phyloP scores from a whole-genome alignment of 2,888 invertebrate species.

The Dasypolia templi region DNA sequence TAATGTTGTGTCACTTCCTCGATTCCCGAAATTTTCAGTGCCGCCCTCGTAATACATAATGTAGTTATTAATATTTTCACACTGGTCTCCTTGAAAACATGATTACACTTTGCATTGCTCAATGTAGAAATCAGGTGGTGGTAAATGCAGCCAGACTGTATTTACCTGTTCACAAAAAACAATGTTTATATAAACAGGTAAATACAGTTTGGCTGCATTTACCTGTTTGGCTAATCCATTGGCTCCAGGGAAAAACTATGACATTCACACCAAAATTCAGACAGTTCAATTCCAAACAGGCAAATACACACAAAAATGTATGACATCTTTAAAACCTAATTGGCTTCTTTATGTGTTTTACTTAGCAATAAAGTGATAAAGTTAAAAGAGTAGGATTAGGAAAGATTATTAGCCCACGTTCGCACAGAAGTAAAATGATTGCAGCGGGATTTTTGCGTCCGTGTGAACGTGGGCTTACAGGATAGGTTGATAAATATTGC shows the following conservation, averaged over 20 bases:
- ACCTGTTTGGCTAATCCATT: too few relatives aligned
- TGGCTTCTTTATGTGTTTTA: too few relatives aligned
- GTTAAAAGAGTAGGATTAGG: not conserved
- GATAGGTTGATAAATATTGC: conserved; percentile 5
- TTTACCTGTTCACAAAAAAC: not conserved
- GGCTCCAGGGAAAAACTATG: not conserved
- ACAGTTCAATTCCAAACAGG: too few relatives aligned
- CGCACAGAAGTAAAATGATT: too few relatives aligned
- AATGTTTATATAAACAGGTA: too few relatives aligned
- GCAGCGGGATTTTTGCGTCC: too few relatives aligned
- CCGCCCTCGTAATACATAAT: too few relatives aligned
- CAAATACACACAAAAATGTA: not conserved
- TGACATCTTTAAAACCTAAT: not conserved
- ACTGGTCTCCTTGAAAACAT: conserved; percentile 1
- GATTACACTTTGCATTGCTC: conserved; percentile 1
- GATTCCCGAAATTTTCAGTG: too few relatives aligned
- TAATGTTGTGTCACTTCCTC: too few relatives aligned
- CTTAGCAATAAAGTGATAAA: not conserved
- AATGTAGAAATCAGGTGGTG: not conserved
- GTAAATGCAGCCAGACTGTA: not conserved
- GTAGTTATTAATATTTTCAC: conserved; percentile 11
- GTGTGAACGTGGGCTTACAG: too few relatives aligned
- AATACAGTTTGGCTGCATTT: not conserved
- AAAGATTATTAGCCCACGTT: too few relatives aligned
- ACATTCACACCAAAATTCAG: too few relatives aligned